Evolutionary conservation across 2,797 vertebrate genomes (phyloP).

Genomic region (Melopsittacus undulatus): DNA sequence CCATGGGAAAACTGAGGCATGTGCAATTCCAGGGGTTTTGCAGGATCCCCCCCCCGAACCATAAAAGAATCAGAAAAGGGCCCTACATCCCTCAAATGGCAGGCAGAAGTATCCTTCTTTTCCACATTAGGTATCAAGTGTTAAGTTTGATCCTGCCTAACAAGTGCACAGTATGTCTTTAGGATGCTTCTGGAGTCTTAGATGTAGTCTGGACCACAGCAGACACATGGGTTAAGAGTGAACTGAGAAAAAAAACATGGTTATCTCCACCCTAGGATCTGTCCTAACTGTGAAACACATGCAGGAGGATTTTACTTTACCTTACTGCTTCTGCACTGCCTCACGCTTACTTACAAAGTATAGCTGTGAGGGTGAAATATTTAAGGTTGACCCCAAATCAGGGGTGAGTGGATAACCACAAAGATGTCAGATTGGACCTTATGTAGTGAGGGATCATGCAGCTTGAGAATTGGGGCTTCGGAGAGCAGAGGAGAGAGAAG

Average conservation of each 20-base stretch:
- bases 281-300: fast-evolving
- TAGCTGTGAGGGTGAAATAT: not conserved
- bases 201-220: not conserved
- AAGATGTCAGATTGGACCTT: not conserved
- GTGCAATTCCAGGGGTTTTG: not conserved
- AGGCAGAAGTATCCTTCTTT: not conserved
- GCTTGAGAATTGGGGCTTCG: not conserved
- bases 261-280: not conserved
- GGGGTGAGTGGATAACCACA: not conserved
- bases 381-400: not conserved
- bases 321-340: not conserved
- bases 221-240: not conserved
- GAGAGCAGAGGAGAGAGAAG: not conserved
- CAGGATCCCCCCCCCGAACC: not conserved
- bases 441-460: fast-evolving
- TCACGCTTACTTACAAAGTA: not conserved
- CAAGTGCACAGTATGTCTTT: not conserved
- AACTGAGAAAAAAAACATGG: not conserved
- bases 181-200: not conserved
- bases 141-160: not conserved
- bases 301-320: not conserved
- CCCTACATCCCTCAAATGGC: fast-evolving
- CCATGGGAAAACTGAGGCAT: not conserved
- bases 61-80: not conserved
- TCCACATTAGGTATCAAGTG: not conserved